Evolutionary conservation across 2,797 vertebrate species (phyloP).

Genomic region (Malacoctenus gilli): DNA sequence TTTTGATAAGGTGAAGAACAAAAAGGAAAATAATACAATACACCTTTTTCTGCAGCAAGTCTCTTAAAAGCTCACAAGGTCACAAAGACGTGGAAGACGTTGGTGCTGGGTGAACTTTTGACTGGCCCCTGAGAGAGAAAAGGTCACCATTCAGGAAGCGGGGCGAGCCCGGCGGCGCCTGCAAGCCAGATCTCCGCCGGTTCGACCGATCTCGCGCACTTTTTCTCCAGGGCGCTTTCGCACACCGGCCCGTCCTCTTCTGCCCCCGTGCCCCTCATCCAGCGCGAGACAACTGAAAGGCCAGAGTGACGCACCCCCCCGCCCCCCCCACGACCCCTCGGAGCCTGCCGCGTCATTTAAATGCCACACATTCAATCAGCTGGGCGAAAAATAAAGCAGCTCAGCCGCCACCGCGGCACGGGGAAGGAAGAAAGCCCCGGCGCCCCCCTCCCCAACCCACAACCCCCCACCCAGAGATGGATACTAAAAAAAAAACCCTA

Average conservation of each 20-base stretch:
- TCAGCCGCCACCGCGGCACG: conserved; percentile 29
- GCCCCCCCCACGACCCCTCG: too few species aligned
- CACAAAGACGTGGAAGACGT: too few species aligned
- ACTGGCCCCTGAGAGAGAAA: background rate
- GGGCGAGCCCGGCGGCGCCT: background rate
- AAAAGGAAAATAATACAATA: too few species aligned
- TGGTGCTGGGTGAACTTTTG: background rate
- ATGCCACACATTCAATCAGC: conserved; percentile 44
- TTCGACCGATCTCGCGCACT: conserved; percentile 8
- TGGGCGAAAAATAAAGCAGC: conserved; percentile 36
- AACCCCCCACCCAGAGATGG: conserved; percentile 18
- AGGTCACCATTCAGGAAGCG: background rate
- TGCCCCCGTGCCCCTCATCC: conserved; percentile 1
- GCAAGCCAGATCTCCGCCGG: background rate
- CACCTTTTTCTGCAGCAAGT: too few species aligned
- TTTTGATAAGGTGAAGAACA: too few species aligned
- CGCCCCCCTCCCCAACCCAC: conserved; percentile 1
- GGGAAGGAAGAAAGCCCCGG: conserved; percentile 15
- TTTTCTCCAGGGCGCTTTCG: conserved; percentile 11
- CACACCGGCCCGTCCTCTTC: background rate
- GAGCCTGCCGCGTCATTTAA: conserved; percentile 44
- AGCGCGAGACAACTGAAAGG: conserved; percentile 5
- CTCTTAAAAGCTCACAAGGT: too few species aligned
- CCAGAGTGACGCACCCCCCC: conserved; percentile 16
- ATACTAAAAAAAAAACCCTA: conserved; percentile 39